Base-by-base conservation (phyloP, 2,888 invertebrate genomes). In the Trilocha varians region DNA sequence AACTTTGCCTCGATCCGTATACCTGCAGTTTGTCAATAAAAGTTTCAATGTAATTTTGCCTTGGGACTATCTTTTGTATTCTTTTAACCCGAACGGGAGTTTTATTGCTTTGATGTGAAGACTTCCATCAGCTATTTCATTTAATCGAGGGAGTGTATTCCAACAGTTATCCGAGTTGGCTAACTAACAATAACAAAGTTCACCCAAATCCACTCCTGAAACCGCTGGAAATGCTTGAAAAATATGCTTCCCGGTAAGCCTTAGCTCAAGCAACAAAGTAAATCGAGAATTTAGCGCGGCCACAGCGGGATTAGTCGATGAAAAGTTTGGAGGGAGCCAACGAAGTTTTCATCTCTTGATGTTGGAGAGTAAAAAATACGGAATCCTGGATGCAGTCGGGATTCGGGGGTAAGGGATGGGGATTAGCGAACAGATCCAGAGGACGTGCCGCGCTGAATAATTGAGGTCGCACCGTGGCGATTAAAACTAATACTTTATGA, bases 311-410 rank as follows among this genome's bases (percentile, higher is more conserved):
- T 84, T 84, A 83, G 75, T 66, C 64, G 63, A 62, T 68, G 74
- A 68, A 70, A 83, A 79, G 67, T 79, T 65, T 75, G 59, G 52
- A 57, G 55, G 53, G 51, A 56, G 61, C 59, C 50, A 33, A 65
- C 46, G 52, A 78, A 83, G 76, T 82, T 82, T 75, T 73, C 79
- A 78, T 74, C 79, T 77, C 71, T 69, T 76, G 71, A 74, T 72
- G 75, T 67, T 64, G 63, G 62, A 67, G 67, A 72, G 70, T 62
- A 71, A 70, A 71, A 67, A 67, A 65, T 64, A 68, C 65, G 61
- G 45, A 53, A 60, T 55, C 53, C 35, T 13, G 36, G 16, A 16
- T 32, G 39, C 17, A 39, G 38, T 11, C 13, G 13, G 18, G n/a
- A 32, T 52, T 59, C 54, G 57, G 44, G 59, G 50, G 57, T 55